phyloP scores from a whole-genome alignment of 2,797 vertebrate species.

The Gallinago nigripennis region DNA sequence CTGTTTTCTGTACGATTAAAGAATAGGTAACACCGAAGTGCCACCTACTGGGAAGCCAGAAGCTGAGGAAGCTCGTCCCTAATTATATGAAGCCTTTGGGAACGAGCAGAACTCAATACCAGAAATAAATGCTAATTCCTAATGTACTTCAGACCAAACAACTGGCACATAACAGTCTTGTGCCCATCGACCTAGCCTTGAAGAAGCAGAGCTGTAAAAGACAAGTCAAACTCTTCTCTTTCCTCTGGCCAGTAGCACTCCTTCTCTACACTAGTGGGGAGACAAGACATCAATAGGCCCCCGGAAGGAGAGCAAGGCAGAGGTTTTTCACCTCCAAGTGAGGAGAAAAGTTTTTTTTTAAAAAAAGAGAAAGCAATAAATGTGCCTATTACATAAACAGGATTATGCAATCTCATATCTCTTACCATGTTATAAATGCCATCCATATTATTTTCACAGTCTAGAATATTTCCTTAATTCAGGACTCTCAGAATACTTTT shows the following conservation, averaged over 20 bases:
- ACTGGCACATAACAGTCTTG: neutral
- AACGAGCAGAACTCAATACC: neutral
- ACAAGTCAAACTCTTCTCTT: neutral
- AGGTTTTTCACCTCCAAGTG: neutral
- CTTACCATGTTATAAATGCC: neutral
- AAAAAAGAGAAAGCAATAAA: neutral
- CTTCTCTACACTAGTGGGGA: neutral
- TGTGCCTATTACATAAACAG: neutral
- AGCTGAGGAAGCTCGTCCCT: neutral
- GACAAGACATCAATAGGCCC: neutral
- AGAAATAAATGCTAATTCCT: neutral
- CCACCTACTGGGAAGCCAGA: conserved; percentile 51
- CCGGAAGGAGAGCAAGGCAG: neutral
- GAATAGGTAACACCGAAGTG: conserved; percentile 17
- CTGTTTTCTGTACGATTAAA: neutral
- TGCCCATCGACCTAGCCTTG: neutral
- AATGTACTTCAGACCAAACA: neutral
- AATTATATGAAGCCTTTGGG: neutral
- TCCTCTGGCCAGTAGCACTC: neutral
- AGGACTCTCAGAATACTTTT: neutral
- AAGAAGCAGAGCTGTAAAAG: neutral
- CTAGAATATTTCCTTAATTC: neutral
- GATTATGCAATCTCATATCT: neutral
- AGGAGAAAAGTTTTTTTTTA: neutral
- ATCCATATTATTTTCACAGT: neutral